Evolutionary conservation across 1,140 invertebrate genomes (phyloP), one percentile per base, ranked within the genome.

Genomic region (Bombus cullumanus): DNA sequence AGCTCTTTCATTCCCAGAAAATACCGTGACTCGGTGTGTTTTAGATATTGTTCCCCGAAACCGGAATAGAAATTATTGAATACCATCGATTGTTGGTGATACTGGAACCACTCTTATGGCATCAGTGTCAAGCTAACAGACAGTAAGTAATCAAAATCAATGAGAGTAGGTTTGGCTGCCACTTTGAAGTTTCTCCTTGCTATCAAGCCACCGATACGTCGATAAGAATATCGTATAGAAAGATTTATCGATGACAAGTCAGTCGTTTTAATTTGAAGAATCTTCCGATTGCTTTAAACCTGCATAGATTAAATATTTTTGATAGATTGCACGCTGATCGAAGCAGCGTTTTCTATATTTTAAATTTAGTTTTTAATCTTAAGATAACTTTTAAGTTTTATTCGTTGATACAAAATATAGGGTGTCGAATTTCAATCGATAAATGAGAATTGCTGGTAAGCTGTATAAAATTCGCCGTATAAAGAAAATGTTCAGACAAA

Each of bases 11-110:
- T 81, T 68, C 83, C 66, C 75, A 41, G 76, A 86, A 85, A 89
- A 89, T 89, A 88, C 83, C 83, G 88, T 64, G 87, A 80, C 87
- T 88, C 83, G 74, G 68, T 88, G 81, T 81, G 75, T 86, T 89
- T 89, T 89, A 86, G 88, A 88, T 89, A 89, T 89, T 89, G 85
- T 75, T 79, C 78, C 64, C 81, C 79, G 83, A 80, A 89, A 89
- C 53, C 41, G 25, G 83, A 84, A 62, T 80, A 85, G 83, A 72
- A 80, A 85, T 85, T 80, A 80, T 80, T 80, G 77, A 85, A 85
- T 73, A 69, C 68, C 68, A 85, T 85, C 77, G 64, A 83, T 78
- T 83, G 74, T 83, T 77, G 62, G 43, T 69, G 64, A 77, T 43
- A 68, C 15, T n/a, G 43, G 18, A 13, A 28, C 47, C 31, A 71